These are phyloP conservation scores for Periophthalmus magnuspinnatus DNA, from an alignment of 2,797 vertebrate species.

Conservation along the genomic window DNA sequence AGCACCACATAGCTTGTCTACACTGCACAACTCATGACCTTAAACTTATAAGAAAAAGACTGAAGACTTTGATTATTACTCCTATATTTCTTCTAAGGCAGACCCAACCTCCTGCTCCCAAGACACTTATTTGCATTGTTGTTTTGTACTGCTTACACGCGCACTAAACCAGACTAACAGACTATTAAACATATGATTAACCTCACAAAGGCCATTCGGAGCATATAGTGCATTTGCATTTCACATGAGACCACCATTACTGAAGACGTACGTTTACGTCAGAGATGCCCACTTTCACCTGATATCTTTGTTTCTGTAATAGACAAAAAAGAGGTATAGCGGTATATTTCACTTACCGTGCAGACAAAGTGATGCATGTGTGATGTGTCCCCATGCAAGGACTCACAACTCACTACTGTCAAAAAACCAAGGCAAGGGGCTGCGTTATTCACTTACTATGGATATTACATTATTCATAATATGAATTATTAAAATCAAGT, in stretches of 20 bases:
- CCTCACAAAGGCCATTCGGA: constrained; percentile 57
- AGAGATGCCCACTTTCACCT: constrained; percentile 17
- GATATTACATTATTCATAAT: constrained; percentile 69
- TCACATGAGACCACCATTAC: constrained; percentile 51
- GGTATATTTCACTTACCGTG: constrained; percentile 30
- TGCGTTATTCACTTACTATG: constrained; percentile 61
- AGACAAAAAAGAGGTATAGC: constrained; percentile 22
- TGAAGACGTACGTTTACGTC: constrained; percentile 44
- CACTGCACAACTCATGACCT: too few relatives aligned
- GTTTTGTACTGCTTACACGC: constrained; percentile 55
- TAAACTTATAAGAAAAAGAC: too few relatives aligned
- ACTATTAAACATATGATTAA: constrained; percentile 65
- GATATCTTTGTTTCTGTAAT: constrained; percentile 41
- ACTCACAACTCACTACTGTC: constrained; percentile 32
- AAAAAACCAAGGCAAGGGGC: constrained; percentile 25
- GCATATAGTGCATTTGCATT: constrained; percentile 61
- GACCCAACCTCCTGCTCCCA: constrained; percentile 39
- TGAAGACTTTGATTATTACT: background rate
- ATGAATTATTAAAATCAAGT: constrained; percentile 69
- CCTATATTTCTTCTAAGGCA: constrained; percentile 14
- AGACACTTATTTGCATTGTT: constrained; percentile 46
- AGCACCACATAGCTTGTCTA: too few relatives aligned
- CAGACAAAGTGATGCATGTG: constrained; percentile 35
- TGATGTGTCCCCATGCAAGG: constrained; percentile 47
- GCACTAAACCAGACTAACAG: constrained; percentile 53